Conservation (phyloP, 2,113 vertebrate species). For the Tauraco erythrolophus region DNA sequence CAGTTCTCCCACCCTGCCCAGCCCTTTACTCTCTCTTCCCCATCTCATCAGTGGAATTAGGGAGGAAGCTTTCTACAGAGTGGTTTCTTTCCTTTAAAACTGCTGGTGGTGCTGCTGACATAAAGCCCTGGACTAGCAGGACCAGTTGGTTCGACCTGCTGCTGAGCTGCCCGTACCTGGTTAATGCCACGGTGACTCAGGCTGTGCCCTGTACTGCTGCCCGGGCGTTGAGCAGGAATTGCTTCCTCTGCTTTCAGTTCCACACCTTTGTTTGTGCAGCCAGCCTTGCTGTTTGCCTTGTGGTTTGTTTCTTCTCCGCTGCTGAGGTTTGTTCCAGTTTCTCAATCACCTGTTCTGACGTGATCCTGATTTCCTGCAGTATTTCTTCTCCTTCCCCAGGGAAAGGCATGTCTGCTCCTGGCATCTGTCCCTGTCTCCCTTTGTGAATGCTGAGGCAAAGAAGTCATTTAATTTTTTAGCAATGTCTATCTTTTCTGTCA, state of each 20-base stretch:
- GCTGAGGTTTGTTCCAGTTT: slow-evolving; percentile 68
- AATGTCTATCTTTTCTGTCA: slow-evolving; percentile 68
- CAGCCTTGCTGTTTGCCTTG: slow-evolving; percentile 38
- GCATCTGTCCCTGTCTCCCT: slow-evolving; percentile 53
- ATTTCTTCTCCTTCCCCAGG: slow-evolving; percentile 61
- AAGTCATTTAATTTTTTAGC: slow-evolving; percentile 71
- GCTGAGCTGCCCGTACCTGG: not conserved
- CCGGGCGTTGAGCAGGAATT: not conserved
- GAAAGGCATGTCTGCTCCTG: slow-evolving; percentile 68
- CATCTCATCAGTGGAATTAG: not conserved
- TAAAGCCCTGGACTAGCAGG: not conserved
- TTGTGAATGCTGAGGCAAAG: slow-evolving; percentile 65
- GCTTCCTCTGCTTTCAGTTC: not conserved
- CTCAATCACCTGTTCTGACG: slow-evolving; percentile 54
- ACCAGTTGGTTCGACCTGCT: not conserved
- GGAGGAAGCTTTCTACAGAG: not conserved
- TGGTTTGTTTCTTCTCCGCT: slow-evolving; percentile 50
- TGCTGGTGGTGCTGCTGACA: not conserved
- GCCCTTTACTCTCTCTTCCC: not conserved
- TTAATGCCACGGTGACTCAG: not conserved
- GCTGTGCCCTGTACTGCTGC: not conserved
- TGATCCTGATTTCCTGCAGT: slow-evolving; percentile 68
- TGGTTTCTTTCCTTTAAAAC: not conserved
- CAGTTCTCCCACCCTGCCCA: not conserved
- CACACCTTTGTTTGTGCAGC: slow-evolving; percentile 55